Percentiles rank a stretch among this genome's conserved stretches.
Conservation (phyloP, 2,797 vertebrate species). For the Cottoperca gobio region DNA sequence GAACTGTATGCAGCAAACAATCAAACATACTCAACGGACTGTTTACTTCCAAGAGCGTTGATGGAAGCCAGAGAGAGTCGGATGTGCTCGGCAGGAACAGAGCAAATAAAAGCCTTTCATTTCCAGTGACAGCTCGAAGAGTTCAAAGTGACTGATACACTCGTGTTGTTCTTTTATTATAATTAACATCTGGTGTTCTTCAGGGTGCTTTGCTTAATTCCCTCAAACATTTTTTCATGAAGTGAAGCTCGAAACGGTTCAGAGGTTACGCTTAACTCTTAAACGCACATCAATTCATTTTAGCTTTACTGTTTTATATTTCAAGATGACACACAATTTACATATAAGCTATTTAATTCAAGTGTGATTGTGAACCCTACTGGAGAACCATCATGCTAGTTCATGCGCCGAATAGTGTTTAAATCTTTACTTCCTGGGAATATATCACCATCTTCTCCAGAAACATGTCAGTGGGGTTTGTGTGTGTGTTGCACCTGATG, state of each 20-base stretch:
- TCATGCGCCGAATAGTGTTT: too few relatives aligned
- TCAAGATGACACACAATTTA: too few relatives aligned
- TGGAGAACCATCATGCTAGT: too few relatives aligned
- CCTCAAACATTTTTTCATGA: conserved; percentile 33
- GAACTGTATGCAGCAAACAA: not conserved
- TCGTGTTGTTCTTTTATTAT: conserved; percentile 27
- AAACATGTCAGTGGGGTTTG: too few relatives aligned
- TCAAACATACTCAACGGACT: not conserved
- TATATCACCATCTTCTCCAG: too few relatives aligned
- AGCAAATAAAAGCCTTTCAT: not conserved
- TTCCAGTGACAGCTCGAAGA: not conserved
- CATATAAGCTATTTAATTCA: too few relatives aligned
- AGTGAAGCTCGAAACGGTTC: conserved; percentile 10
- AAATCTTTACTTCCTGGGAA: too few relatives aligned
- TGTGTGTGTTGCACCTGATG: too few relatives aligned
- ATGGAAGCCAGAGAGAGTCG: not conserved
- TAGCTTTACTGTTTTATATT: not conserved
- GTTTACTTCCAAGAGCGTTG: not conserved
- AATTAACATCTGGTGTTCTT: conserved; percentile 30
- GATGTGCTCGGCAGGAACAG: not conserved
- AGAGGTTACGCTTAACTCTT: not conserved
- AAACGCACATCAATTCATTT: not conserved
- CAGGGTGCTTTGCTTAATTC: conserved; percentile 28
- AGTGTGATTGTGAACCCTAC: too few relatives aligned
- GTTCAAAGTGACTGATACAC: not conserved